These are phyloP conservation scores for Prochilodus magdalenae DNA, from an alignment of 2,113 vertebrate species.

Conservation along the genomic window DNA sequence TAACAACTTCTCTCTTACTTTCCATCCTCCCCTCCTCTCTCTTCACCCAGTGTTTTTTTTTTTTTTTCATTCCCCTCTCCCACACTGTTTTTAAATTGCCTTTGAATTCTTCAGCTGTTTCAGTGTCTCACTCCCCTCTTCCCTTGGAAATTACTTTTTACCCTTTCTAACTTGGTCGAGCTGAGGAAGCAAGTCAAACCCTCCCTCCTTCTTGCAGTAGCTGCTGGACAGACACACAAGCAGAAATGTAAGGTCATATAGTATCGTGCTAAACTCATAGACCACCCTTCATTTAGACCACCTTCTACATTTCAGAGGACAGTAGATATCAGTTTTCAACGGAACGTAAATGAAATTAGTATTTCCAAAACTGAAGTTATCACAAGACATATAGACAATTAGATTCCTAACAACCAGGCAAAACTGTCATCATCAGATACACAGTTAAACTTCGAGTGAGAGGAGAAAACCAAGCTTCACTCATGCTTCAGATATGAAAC, in stretches of 20 bases:
- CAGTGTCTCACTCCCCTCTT: constrained; percentile 81
- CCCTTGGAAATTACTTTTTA: constrained; percentile 80
- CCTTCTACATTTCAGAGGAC: no score
- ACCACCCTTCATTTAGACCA: no score
- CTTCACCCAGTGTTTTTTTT: constrained; percentile 76
- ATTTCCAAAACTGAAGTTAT: no score
- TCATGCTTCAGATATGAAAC: no score
- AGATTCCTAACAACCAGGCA: no score
- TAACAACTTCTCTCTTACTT: constrained; percentile 80
- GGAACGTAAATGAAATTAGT: no score
- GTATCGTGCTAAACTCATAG: no score
- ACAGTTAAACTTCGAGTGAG: no score
- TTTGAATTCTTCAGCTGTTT: constrained; percentile 85
- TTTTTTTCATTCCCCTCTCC: constrained; percentile 81
- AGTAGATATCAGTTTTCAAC: no score
- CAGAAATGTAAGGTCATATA: background rate
- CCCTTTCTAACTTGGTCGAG: constrained; percentile 78
- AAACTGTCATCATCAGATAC: no score
- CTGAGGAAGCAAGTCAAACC: constrained; percentile 77
- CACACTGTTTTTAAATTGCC: constrained; percentile 86
- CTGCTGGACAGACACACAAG: constrained; percentile 34
- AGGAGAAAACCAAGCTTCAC: no score
- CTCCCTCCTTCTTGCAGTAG: constrained; percentile 63
- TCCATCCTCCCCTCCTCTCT: constrained; percentile 76
- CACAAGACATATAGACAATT: no score